Percentiles rank a stretch among this genome's conserved stretches.
These are phyloP conservation scores for Papilio dardanus DNA, from an alignment of 1,140 invertebrate genomes.

Conservation along the genomic window DNA sequence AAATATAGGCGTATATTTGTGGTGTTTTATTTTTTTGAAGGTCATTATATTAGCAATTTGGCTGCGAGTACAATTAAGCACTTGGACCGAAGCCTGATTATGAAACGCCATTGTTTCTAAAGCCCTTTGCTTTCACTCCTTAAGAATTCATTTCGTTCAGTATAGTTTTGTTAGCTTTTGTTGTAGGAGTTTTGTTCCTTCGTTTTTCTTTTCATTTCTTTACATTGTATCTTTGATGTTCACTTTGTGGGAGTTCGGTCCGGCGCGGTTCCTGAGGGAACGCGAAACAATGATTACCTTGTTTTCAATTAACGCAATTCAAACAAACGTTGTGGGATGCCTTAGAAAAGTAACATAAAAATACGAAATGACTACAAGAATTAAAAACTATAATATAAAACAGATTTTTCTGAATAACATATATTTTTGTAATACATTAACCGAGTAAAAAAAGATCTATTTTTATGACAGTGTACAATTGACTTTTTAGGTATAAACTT, in stretches of 20 bases:
- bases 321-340: slow-evolving; percentile 6
- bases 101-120: slow-evolving; percentile 59
- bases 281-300: slow-evolving; percentile 38
- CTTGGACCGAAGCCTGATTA: slow-evolving; percentile 44
- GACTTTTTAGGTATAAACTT: no score
- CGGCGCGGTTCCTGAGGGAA: slow-evolving; percentile 29
- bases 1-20: neutral
- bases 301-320: slow-evolving; percentile 29
- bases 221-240: slow-evolving; percentile 61
- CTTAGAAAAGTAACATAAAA: neutral
- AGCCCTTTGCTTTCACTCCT: slow-evolving; percentile 56
- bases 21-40: neutral
- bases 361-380: neutral
- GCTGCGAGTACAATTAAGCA: slow-evolving; percentile 52
- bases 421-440: no score
- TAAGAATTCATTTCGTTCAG: slow-evolving; percentile 64
- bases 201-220: slow-evolving; percentile 56
- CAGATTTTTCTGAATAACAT: no score
- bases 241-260: slow-evolving; percentile 29
- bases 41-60: slow-evolving; percentile 41
- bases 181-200: slow-evolving; percentile 62
- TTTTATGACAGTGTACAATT: no score
- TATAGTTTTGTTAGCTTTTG: slow-evolving; percentile 73
- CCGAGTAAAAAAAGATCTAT: no score
- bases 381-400: neutral